Base-by-base conservation (phyloP, 35 echinoderm and acorn worm species). In the Nesometra sesokonis region DNA sequence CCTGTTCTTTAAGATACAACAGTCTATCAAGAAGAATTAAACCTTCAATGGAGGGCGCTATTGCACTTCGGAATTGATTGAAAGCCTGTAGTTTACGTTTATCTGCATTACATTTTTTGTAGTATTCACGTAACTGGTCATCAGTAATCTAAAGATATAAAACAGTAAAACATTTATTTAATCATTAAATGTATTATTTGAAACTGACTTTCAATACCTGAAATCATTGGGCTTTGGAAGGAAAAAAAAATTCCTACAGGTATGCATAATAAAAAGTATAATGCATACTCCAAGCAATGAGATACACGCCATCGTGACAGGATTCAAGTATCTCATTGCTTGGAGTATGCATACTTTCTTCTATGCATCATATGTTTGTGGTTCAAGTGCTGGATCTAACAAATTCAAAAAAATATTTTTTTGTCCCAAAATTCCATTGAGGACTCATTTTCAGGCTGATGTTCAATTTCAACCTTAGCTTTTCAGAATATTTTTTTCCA, bases 1-100 rank as follows among this genome's bases (percentile, higher is more conserved):
- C 95, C 95, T 98, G 92, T 82, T 98, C 92, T 76, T 87, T 35
- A 17, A 98, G 80, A 47, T 84, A 98, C 80, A 79, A 86, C 0
- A 98, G 76, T 77, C 89, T 91, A 85, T 98, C 95, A 7, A 98
- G 80, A 3, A 94, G 38, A 23, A 98, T 81, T 30, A 94, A 67
- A 17, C 89, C 90, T 80, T 98, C 95, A 31, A 98, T 83, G 36
- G 87, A 91, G 34, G 92, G 87, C 5, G 95, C 83, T 13, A 98
- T 38, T 2, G 90, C 80, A 31, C 81, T 76, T 46, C 95, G 77
- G 46, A 88, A 84, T 78, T 89, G 92, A 34, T 91, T 87, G 47
- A 92, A 93, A 5, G 84, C 89, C 76, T 90, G 34, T n/a, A 98
- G 87, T 52, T 82, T 57, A 23, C 77, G 84, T 40, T 67, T 81